Conservation (phyloP, 2,113 vertebrate species). For the Hydrolagus affinis region DNA sequence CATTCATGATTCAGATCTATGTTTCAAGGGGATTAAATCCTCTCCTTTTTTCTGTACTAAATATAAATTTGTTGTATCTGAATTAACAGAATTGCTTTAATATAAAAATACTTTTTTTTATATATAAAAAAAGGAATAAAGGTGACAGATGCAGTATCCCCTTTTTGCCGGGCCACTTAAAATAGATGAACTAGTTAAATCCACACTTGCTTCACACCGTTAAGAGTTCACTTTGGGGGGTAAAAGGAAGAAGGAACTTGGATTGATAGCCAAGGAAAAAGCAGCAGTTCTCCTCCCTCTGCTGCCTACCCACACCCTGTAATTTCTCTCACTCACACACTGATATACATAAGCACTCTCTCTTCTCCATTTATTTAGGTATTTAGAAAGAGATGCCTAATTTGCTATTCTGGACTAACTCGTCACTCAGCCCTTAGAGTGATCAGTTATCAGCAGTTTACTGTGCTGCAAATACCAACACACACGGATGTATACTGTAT, state of each 20-base stretch:
- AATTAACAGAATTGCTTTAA: constrained; percentile 31
- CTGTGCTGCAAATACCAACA: too few species aligned
- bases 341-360: too few species aligned
- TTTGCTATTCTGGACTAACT: too few species aligned
- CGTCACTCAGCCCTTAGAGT: too few species aligned
- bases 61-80: constrained; percentile 28
- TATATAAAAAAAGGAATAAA: not conserved
- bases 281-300: too few species aligned
- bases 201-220: not conserved
- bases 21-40: not conserved
- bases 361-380: too few species aligned
- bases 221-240: not conserved
- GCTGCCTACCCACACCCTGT: too few species aligned
- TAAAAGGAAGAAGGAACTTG: not conserved
- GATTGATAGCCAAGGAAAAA: not conserved
- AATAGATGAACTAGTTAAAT: not conserved
- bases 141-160: constrained; percentile 12
- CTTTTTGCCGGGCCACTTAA: not conserved
- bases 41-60: constrained; percentile 26
- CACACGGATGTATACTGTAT: too few species aligned
- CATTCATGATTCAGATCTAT: not conserved
- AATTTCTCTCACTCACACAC: too few species aligned
- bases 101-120: constrained; percentile 16
- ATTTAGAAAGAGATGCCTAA: too few species aligned
- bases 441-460: too few species aligned